These are phyloP conservation scores for Dryobates pubescens DNA, from an alignment of 2,797 vertebrate species.

Conservation along the genomic window DNA sequence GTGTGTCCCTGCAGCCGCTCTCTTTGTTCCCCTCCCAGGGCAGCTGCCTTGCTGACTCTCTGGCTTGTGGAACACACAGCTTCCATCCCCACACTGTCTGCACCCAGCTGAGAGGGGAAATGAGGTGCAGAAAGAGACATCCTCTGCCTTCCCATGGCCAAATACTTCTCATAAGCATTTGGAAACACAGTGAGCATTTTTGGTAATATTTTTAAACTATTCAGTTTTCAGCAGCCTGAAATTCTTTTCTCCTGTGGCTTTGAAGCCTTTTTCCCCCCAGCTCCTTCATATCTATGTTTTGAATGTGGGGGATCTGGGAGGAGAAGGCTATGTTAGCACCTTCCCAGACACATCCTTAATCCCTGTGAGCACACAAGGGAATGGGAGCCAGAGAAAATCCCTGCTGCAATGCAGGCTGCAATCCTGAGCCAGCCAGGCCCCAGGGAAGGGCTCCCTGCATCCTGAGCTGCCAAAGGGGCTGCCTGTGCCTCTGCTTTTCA, in stretches of 20 bases:
- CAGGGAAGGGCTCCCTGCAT: background rate
- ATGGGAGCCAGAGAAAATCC: background rate
- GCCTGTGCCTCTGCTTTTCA: background rate
- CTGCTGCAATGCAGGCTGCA: background rate
- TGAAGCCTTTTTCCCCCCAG: background rate
- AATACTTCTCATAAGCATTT: background rate
- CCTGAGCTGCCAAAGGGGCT: background rate
- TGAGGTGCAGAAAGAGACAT: background rate
- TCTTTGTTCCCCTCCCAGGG: background rate
- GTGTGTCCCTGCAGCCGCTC: background rate
- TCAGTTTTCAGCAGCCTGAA: background rate
- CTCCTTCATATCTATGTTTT: background rate
- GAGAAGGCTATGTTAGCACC: background rate
- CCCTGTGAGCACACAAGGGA: background rate
- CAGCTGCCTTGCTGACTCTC: background rate
- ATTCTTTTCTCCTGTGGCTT: background rate
- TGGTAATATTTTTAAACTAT: background rate
- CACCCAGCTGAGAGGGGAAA: background rate
- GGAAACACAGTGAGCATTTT: background rate
- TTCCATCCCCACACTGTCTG: background rate
- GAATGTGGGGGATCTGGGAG: background rate
- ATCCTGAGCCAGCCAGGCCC: background rate
- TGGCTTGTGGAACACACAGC: background rate
- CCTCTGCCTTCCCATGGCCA: background rate
- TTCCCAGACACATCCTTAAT: constrained; percentile 4